phyloP scores from a whole-genome alignment of 2,797 vertebrate species.

The Hirundo rustica region DNA sequence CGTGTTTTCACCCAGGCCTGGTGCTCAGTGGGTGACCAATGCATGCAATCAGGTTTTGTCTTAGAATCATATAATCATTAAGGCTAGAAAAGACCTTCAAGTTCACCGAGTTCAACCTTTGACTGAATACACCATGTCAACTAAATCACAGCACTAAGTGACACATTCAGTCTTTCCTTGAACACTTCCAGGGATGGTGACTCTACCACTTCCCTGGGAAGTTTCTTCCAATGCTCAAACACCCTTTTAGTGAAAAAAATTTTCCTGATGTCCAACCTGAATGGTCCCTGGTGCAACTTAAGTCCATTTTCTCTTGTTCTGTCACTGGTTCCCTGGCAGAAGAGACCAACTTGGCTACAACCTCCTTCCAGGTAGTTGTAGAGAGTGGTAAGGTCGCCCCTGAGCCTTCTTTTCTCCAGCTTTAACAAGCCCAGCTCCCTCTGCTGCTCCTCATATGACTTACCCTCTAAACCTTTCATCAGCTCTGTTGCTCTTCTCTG shows the following conservation, averaged over 20 bases:
- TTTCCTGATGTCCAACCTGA: not conserved
- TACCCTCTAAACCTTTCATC: not conserved
- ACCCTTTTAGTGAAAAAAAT: not conserved
- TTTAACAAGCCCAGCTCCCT: not conserved
- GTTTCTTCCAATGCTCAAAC: not conserved
- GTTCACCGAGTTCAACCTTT: not conserved
- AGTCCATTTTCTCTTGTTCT: not conserved
- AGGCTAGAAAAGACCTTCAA: not conserved
- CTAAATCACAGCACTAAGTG: not conserved
- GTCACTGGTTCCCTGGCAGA: rapidly evolving
- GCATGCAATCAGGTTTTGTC: not conserved
- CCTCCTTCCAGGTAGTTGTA: not conserved
- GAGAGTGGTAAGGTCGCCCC: not conserved
- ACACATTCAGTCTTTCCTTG: not conserved
- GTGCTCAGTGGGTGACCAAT: not conserved
- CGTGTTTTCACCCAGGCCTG: not conserved
- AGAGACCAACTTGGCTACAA: rapidly evolving
- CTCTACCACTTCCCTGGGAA: not conserved
- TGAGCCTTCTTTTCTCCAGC: not conserved
- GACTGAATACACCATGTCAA: not conserved
- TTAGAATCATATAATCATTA: not conserved
- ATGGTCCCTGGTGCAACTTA: rapidly evolving
- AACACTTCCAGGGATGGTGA: not conserved
- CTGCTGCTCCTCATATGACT: not conserved
- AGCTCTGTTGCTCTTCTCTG: not conserved